Base-by-base conservation (phyloP, 2,113 vertebrate species). In the Bagarius yarrelli region DNA sequence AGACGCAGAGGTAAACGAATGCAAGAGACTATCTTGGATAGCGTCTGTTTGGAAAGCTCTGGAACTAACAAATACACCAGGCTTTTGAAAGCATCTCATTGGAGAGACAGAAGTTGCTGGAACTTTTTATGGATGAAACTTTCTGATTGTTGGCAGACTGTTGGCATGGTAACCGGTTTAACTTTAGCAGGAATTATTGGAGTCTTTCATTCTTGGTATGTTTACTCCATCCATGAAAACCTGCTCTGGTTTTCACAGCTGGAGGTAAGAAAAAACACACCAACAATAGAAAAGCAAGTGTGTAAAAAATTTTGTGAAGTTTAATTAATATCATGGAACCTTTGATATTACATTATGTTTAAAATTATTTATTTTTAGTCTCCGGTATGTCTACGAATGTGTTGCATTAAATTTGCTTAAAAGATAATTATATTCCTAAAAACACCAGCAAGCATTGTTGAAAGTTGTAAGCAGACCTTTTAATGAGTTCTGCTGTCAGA, bases 171-270 rank as follows among this genome's bases (percentile, higher is more conserved):
- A 77, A 72, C 88, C n/a, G 91, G 87, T 77, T 83, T 91, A 52
- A 61, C 83, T 74, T 83, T 83, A 70, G 91, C 91, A 81, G 85
- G 71, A 70, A 67, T 83, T 36, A 75, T 88, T 44, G 84, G 77
- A 9, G 76, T 90, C 80, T 85, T 81, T 87, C 84, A 90, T 89
- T 87, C 91, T 81, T 92, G 84, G 86, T 88, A 89, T 84, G 87
- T 89, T 81, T 88, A 89, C 57, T 82, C 84, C 74, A 88, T 89
- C 67, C 91, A 90, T 3, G 92, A 94, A 88, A 93, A 93, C 86
- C 87, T 94, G 81, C 89, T 82, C 83, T 93, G 91, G 88, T 92
- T 95, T 90, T 92, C 92, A 50, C 87, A 92, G 83, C 82, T 92
- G 86, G 88, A 76, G 91, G 90, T 89, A 90, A 86, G 89, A 55